Evolutionary conservation across 2,797 vertebrate genomes (phyloP).

Genomic region (Crypturellus tataupa): DNA sequence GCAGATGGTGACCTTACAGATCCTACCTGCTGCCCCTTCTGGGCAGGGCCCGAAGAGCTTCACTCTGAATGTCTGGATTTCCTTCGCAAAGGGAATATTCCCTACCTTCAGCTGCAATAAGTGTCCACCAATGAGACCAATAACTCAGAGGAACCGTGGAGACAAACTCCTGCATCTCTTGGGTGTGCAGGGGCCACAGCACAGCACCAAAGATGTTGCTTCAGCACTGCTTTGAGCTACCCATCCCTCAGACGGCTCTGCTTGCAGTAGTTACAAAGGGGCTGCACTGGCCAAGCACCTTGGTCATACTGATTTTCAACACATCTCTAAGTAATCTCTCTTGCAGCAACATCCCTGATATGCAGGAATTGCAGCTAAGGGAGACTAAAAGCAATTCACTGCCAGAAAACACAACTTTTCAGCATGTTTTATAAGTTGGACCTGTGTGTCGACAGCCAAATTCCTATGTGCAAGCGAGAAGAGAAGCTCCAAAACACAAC

Average conservation of each 20-base stretch:
- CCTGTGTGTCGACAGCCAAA: neutral
- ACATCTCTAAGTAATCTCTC: no score
- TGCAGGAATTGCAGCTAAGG: neutral
- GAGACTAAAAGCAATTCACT: neutral
- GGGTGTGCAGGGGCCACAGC: no score
- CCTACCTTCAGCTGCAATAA: rapidly evolving
- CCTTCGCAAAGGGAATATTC: rapidly evolving
- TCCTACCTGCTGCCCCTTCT: neutral
- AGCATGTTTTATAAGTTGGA: neutral
- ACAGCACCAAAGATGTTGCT: neutral
- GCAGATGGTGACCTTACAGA: slow-evolving; percentile 68
- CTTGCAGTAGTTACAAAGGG: no score
- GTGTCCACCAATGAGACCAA: rapidly evolving
- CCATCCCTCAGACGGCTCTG: no score
- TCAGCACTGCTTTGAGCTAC: neutral
- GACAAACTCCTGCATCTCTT: neutral
- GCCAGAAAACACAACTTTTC: neutral
- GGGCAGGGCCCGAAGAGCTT: neutral
- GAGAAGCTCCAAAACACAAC: slow-evolving; percentile 29
- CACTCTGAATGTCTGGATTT: neutral
- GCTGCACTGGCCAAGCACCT: no score
- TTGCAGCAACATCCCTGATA: neutral
- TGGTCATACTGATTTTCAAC: neutral
- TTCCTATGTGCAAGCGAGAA: neutral
- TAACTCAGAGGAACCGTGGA: neutral